Percentiles rank a stretch among this genome's conserved stretches.
These are phyloP conservation scores for Zonotrichia leucophrys DNA, from an alignment of 2,113 vertebrate species.

Conservation along the genomic window DNA sequence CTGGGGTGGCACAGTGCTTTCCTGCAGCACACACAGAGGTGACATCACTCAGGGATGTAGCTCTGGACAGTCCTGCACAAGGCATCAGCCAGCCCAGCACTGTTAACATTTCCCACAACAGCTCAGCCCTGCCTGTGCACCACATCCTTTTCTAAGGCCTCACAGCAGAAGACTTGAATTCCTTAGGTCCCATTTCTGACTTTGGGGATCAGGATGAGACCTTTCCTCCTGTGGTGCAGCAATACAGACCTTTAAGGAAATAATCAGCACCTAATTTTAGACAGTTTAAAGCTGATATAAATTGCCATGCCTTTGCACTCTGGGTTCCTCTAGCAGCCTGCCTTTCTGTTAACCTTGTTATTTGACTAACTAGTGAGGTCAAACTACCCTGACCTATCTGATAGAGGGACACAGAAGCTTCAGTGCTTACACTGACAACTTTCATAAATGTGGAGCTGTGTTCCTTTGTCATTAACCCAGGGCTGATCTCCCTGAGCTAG, in stretches of 20 bases:
- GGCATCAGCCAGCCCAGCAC: background rate
- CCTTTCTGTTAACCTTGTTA: background rate
- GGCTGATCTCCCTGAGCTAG: background rate
- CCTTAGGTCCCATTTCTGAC: background rate
- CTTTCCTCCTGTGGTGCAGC: background rate
- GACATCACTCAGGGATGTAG: background rate
- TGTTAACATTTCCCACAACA: background rate
- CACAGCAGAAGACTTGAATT: background rate
- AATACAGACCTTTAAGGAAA: background rate
- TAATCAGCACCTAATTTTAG: background rate
- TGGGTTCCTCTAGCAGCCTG: background rate
- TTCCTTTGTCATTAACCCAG: background rate
- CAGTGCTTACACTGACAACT: background rate
- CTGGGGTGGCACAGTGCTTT: background rate
- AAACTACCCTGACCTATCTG: background rate
- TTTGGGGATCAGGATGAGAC: background rate
- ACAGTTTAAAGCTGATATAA: background rate
- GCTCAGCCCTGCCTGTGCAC: background rate
- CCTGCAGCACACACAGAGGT: background rate
- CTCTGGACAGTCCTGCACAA: background rate
- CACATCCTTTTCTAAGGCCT: background rate
- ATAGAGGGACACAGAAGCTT: background rate
- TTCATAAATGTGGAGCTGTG: background rate
- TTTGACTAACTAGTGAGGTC: slow-evolving; percentile 19
- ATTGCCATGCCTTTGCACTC: background rate